These are phyloP conservation scores for Pardosa pseudoannulata DNA, from an alignment of 2,888 invertebrate species.

Conservation along the genomic window DNA sequence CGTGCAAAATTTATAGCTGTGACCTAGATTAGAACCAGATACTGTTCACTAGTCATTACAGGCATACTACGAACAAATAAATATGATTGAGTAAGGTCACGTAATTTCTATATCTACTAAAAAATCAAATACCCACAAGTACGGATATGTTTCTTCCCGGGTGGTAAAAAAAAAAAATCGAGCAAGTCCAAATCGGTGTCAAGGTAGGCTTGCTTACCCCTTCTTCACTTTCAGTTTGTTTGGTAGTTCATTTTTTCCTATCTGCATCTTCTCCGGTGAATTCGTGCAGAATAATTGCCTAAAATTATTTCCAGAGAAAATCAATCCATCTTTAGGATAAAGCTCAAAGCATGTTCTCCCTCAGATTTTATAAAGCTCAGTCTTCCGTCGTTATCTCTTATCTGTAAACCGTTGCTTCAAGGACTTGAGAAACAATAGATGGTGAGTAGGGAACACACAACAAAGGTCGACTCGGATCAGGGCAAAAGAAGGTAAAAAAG, in stretches of 20 bases:
- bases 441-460: constrained; percentile 19
- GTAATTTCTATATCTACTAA: too few species aligned
- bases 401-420: constrained; percentile 24
- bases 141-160: background rate
- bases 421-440: constrained; percentile 44
- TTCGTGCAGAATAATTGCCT: constrained; percentile 30
- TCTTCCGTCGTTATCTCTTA: constrained; percentile 18
- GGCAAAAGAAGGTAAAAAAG: constrained; percentile 4
- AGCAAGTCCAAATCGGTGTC: background rate
- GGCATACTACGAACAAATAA: too few species aligned
- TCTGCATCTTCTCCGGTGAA: background rate
- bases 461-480: constrained; percentile 41
- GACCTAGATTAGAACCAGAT: too few species aligned
- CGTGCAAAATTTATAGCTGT: too few species aligned
- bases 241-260: background rate
- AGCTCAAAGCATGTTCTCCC: constrained; percentile 24
- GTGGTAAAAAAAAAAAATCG: background rate
- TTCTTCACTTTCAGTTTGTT: background rate
- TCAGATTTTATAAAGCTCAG: background rate
- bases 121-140: too few species aligned
- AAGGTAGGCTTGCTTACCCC: background rate
- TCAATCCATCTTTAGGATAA: constrained; percentile 24
- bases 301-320: constrained; percentile 27
- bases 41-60: too few species aligned
- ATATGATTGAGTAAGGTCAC: too few species aligned